Evolutionary conservation across 1,140 invertebrate genomes (phyloP), one percentile per base, ranked within the genome.

Genomic region (Mizuhopecten yessoensis): DNA sequence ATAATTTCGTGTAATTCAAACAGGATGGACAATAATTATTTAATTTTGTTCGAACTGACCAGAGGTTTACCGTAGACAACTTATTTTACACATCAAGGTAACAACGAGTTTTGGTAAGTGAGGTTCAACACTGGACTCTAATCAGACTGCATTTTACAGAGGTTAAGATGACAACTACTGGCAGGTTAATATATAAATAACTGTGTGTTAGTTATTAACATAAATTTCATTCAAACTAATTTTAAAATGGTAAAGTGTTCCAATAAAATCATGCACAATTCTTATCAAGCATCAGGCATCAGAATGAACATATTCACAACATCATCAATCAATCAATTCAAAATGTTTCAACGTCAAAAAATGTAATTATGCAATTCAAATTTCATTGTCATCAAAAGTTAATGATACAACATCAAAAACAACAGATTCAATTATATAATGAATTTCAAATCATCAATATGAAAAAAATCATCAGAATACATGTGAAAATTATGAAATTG

Each of bases 231-330:
- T 75, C 57, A 75, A 75, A 75, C 57, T 75, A 75, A 49, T 49
- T 75, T 39, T n/a, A 75, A 75, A 75, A 29, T 29, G 23, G 57
- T 75, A 75, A 75, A n/a, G 57, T 75, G 57, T 75, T 75, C 57
- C 57, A 75, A 29, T n/a, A 29, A 75, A 75, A 75, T 29, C 57
- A 75, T 75, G 57, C 57, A 75, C 57, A 75, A 29, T 75, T 75
- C n/a, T 75, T 75, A 75, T 75, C 57, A 75, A 75, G 57, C 57
- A 75, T 75, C 57, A 75, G 57, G 57, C 57, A 75, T 75, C 57
- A 75, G 57, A 75, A 75, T 75, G 57, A 75, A 75, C 57, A 75
- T 75, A 75, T 75, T 75, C 57, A 75, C 57, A 75, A 75, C 23
- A 75, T 75, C 57, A 75, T 75, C 57, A 75, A 75, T 75, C 57